Conservation (phyloP, 2,113 vertebrate species). For the Thalassoma bifasciatum region DNA sequence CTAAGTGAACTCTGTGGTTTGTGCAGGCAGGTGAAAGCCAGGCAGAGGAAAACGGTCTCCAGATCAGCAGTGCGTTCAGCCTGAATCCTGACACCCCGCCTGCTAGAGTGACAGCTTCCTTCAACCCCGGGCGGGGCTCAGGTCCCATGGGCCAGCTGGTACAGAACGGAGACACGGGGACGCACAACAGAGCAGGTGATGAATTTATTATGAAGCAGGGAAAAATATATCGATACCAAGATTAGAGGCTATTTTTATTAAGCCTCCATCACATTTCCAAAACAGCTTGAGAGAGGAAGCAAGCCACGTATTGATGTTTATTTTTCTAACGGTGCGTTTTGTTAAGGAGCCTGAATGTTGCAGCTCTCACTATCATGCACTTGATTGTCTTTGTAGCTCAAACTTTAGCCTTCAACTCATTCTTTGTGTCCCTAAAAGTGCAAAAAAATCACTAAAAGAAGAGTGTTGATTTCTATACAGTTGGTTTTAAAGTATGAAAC, state of each 20-base stretch:
- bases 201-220: not conserved
- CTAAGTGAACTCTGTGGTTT: slow-evolving; percentile 19
- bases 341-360: too few species aligned
- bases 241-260: not conserved
- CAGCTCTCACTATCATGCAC: not conserved
- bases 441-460: too few species aligned
- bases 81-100: slow-evolving; percentile 84
- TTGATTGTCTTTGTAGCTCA: not conserved
- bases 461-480: too few species aligned
- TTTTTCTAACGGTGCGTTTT: too few species aligned
- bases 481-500: too few species aligned
- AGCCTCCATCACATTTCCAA: too few species aligned
- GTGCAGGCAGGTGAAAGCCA: slow-evolving; percentile 62
- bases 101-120: slow-evolving; percentile 80
- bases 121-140: slow-evolving; percentile 93
- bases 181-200: slow-evolving; percentile 93
- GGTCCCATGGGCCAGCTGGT: slow-evolving; percentile 89
- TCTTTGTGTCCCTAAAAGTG: too few species aligned
- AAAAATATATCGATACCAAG: not conserved
- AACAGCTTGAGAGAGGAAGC: too few species aligned
- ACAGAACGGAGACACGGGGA: slow-evolving; percentile 94
- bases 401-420: not conserved
- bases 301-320: too few species aligned
- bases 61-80: slow-evolving; percentile 92
- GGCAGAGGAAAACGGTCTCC: slow-evolving; percentile 89